Conservation (phyloP, 2,888 invertebrate species). For the Tyria jacobaeae region DNA sequence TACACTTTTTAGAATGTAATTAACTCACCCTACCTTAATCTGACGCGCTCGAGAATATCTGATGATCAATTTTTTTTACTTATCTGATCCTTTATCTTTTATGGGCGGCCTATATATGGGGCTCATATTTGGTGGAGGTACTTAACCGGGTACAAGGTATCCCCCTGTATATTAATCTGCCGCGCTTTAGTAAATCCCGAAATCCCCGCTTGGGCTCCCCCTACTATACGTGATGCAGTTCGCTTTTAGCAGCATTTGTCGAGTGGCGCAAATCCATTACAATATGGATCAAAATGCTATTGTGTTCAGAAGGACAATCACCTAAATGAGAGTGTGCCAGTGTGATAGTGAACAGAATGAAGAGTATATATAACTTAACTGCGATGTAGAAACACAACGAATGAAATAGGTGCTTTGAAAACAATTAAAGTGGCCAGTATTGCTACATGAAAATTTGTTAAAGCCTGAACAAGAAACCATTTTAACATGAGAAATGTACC, state of each 20-base stretch:
- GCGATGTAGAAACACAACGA: neutral
- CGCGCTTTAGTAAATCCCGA: no score
- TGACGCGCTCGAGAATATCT: no score
- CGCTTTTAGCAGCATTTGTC: constrained; percentile 32
- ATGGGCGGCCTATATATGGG: no score
- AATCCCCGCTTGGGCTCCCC: no score
- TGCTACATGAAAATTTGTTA: neutral
- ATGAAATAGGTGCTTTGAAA: neutral
- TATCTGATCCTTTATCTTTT: no score
- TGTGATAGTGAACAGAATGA: constrained; percentile 4
- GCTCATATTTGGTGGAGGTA: no score
- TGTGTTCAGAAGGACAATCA: constrained; percentile 9
- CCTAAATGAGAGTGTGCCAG: constrained; percentile 1
- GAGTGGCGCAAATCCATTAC: constrained; percentile 23
- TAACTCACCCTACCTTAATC: no score
- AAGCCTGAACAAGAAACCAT: neutral
- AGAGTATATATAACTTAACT: neutral
- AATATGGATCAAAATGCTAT: constrained; percentile 18
- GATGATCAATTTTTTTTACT: no score
- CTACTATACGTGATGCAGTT: constrained; percentile 39
- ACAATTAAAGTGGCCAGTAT: neutral
- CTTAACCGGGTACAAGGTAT: no score
- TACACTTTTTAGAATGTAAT: no score
- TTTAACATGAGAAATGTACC: no score
- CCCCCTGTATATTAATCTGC: no score